Conservation (phyloP, 2,797 vertebrate genomes). For the Parambassis ranga region DNA sequence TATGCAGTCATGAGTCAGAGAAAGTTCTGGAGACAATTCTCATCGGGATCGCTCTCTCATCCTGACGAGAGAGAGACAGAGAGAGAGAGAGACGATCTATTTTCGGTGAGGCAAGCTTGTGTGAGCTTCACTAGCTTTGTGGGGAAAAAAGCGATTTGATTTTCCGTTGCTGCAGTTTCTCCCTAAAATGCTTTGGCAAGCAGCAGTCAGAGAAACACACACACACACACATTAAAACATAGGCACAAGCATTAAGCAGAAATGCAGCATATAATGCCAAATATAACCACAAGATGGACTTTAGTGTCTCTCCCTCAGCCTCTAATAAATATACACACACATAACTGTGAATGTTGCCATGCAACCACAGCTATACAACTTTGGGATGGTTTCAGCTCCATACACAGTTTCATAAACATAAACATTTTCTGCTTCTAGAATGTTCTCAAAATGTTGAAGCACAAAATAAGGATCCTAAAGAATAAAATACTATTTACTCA, state of each 20-base stretch:
- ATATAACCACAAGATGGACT: constrained; percentile 32
- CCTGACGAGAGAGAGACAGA: neutral
- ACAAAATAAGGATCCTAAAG: neutral
- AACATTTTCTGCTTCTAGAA: neutral
- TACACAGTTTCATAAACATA: neutral
- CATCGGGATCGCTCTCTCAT: constrained; percentile 53
- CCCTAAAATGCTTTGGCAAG: constrained; percentile 36
- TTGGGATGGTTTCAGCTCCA: neutral
- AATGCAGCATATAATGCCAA: constrained; percentile 22
- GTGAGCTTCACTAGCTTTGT: constrained; percentile 47
- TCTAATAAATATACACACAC: neutral
- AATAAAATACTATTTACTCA: too few species aligned
- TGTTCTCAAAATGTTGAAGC: neutral
- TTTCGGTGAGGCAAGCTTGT: constrained; percentile 60
- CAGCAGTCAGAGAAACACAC: constrained; percentile 1
- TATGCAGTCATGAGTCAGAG: constrained; percentile 39
- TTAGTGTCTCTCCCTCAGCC: neutral
- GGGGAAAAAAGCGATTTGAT: constrained; percentile 58
- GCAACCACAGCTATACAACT: constrained; percentile 16
- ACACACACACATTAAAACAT: neutral
- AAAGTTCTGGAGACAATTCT: constrained; percentile 59
- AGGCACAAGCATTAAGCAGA: constrained; percentile 1
- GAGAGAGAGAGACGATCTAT: constrained; percentile 47
- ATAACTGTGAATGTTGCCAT: constrained; percentile 7
- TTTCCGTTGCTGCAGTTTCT: constrained; percentile 40